phyloP scores from a whole-genome alignment of 1,140 invertebrate genomes.

The Oedothorax gibbosus region DNA sequence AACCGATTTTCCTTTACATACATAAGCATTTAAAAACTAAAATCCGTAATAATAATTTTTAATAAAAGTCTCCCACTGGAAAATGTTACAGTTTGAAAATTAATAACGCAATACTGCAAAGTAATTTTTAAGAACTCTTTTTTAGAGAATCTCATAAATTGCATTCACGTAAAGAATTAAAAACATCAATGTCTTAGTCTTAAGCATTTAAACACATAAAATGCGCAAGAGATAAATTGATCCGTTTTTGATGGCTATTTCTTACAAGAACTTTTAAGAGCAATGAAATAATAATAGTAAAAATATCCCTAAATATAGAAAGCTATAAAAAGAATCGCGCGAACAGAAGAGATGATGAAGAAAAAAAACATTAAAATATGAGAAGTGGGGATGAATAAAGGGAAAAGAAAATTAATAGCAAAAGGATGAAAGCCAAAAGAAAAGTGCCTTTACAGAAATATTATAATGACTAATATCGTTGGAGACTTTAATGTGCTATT shows the following conservation, averaged over 20 bases:
- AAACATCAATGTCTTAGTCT: no score
- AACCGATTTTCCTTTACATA: no score
- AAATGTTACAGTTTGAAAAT: no score
- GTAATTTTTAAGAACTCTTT: no score
- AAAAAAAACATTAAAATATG: slow-evolving; percentile 26
- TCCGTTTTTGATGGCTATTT: slow-evolving; percentile 32
- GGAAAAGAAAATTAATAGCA: slow-evolving; percentile 40
- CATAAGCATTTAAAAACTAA: no score
- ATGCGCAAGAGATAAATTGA: slow-evolving; percentile 36
- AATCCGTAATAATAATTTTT: no score
- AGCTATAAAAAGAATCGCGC: slow-evolving; percentile 37
- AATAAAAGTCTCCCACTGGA: no score
- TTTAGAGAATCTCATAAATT: no score
- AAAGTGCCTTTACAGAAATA: slow-evolving; percentile 43
- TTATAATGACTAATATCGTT: slow-evolving; percentile 46
- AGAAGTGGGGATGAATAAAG: slow-evolving; percentile 34
- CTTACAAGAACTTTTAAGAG: slow-evolving; percentile 24
- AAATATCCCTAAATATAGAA: slow-evolving; percentile 35
- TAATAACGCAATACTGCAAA: no score
- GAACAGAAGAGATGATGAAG: slow-evolving; percentile 21
- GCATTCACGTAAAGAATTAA: no score
- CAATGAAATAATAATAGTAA: slow-evolving; percentile 30
- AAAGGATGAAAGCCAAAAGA: slow-evolving; percentile 39
- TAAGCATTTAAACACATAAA: slow-evolving; percentile 36
- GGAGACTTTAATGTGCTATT: slow-evolving; percentile 46